A percentile compares a stretch with the other conserved stretches of the same genome.
Evolutionary conservation across 2,797 vertebrate species (phyloP).

Genomic region (Euthynnus affinis): DNA sequence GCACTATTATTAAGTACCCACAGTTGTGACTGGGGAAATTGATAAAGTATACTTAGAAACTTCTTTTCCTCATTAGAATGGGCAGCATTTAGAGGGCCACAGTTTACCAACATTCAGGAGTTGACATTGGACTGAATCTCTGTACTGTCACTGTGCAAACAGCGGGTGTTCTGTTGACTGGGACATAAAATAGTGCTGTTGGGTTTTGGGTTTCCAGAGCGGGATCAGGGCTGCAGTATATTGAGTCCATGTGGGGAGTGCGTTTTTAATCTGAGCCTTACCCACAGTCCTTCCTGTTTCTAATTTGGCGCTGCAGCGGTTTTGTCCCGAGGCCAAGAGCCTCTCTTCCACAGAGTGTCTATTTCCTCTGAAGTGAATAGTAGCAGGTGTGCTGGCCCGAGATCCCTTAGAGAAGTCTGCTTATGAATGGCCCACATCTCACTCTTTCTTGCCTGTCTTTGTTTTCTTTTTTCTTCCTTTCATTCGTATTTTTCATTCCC

Average conservation of each 20-base stretch:
- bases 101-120: slow-evolving; percentile 80
- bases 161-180: slow-evolving; percentile 86
- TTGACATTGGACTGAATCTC: slow-evolving; percentile 82
- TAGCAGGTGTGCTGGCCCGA: slow-evolving; percentile 89
- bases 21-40: slow-evolving; percentile 33
- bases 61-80: slow-evolving; percentile 67
- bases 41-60: slow-evolving; percentile 59
- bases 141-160: slow-evolving; percentile 84
- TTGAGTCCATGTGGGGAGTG: slow-evolving; percentile 90
- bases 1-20: slow-evolving; percentile 30
- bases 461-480: slow-evolving; percentile 74
- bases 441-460: slow-evolving; percentile 75
- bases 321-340: slow-evolving; percentile 89
- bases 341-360: slow-evolving; percentile 90
- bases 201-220: slow-evolving; percentile 88
- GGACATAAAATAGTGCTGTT: slow-evolving; percentile 88
- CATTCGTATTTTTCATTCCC: slow-evolving; percentile 71
- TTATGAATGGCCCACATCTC: slow-evolving; percentile 86
- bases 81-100: slow-evolving; percentile 69
- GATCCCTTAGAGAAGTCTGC: slow-evolving; percentile 81
- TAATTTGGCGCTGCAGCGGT: slow-evolving; percentile 90
- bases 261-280: slow-evolving; percentile 89
- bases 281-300: slow-evolving; percentile 91
- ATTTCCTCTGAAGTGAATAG: slow-evolving; percentile 91
- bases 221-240: slow-evolving; percentile 88